Evolutionary conservation across 2,113 vertebrate genomes (phyloP), one percentile per base, ranked within the genome.

Genomic region (Peucedramus taeniatus): DNA sequence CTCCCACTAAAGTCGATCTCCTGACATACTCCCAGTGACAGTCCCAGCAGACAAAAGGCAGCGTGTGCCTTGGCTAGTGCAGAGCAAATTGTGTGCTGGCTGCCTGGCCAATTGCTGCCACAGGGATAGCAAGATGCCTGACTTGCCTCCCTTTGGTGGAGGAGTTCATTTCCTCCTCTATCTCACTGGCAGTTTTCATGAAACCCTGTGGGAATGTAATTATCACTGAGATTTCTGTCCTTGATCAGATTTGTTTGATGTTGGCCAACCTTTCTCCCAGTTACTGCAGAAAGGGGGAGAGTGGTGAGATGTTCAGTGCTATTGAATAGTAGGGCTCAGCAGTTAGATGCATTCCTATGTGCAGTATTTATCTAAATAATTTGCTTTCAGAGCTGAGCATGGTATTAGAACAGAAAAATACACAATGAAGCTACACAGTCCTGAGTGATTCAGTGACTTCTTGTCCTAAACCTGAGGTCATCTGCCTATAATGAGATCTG

Each of bases 171-270:
- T 96, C 83, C 79, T 91, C 37, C 79, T 86, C 86, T 83, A 3
- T 66, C 59, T 90, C 20, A 2, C 68, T 70, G 86, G 68, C 83
- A 88, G 85, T 71, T 87, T 91, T 84, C 74, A 33, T 35, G 71
- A 90, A 90, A 80, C 76, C 92, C 71, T 4, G 11, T 86, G 82
- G 79, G 85, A 93, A 93, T 57, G 83, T 83, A 94, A 94, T 94
- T 95, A 92, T 92, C 85, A 39, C 82, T 65, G 75, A 92, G 83
- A 83, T 80, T 95, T 83, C 66, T 93, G 88, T 66, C 90, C 79
- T 80, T 90, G 82, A 60, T 90, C 79, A 88, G 82, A 83, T 72
- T 64, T 80, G 57, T 95, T 92, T 96, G 92, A 92, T 92, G 90
- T 50, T 65, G 66, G 75, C 66, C 85, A 88, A 57, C 20, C 40